Percentiles rank a stretch among this genome's conserved stretches.
phyloP scores from a whole-genome alignment of 2,888 invertebrate species.

The Eugnorisma glareosa region DNA sequence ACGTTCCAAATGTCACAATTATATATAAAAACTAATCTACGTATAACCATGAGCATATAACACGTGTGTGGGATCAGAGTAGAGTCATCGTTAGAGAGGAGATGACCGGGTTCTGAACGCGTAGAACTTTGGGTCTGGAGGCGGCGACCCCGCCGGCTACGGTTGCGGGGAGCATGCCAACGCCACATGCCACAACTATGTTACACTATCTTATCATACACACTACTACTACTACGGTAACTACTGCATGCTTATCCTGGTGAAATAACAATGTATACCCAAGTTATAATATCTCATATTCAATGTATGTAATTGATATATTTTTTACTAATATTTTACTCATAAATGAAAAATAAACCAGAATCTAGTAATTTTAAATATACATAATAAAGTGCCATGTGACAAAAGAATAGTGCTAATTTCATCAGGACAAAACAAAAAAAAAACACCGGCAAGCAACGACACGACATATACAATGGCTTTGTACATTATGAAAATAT shows the following conservation, averaged over 20 bases:
- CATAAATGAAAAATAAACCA: background rate
- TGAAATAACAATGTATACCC: conserved; percentile 60
- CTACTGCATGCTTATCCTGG: conserved; percentile 77
- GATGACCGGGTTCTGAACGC: conserved; percentile 80
- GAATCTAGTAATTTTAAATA: background rate
- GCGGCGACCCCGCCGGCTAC: conserved; percentile 78
- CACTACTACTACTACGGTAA: conserved; percentile 74
- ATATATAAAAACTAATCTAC: conserved; percentile 62
- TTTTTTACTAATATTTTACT: background rate
- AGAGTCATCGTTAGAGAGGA: conserved; percentile 61
- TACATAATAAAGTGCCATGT: conserved; percentile 10
- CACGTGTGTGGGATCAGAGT: conserved; percentile 65
- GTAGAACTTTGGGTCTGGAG: conserved; percentile 74
- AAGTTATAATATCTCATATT: background rate
- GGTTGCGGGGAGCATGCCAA: conserved; percentile 88
- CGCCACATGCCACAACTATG: conserved; percentile 87
- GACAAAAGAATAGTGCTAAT: conserved; percentile 33
- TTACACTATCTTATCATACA: conserved; percentile 72
- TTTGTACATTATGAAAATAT: conserved; percentile 49
- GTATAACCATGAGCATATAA: conserved; percentile 59
- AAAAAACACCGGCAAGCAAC: conserved; percentile 65
- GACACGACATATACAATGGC: conserved; percentile 82
- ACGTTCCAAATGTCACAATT: conserved; percentile 58
- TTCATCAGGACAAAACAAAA: conserved; percentile 74
- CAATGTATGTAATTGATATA: background rate